Evolutionary conservation across 2,797 vertebrate genomes (phyloP), one percentile per base, ranked within the genome.

Genomic region (Oryzias dopingdopingensis): DNA sequence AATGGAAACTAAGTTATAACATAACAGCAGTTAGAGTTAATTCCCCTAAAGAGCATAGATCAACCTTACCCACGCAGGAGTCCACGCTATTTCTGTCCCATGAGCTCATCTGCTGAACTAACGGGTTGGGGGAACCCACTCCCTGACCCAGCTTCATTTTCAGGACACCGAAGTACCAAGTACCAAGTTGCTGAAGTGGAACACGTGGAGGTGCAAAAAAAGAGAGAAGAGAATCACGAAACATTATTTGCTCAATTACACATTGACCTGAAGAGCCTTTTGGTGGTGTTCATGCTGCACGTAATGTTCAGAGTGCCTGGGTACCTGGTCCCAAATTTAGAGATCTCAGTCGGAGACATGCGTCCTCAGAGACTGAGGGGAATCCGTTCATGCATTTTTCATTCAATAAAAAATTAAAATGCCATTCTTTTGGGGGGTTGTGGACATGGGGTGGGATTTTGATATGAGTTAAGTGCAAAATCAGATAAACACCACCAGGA

Each of bases 201-300:
- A 86, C 74, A 74, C 74, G 76, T 65, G 77, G 74, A 88, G 75
- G 79, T 83, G 87, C 71, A 82, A 89, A 87, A 86, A 76, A 13
- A 12, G 8, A 12, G 10, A 37, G 88, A 84, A 86, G 74, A 77
- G 82, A 82, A 89, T 90, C 86, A 88, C 78, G 79, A 82, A 88
- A 90, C 82, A 86, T 90, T 86, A 87, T 86, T 74, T 79, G 78
- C 88, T 84, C 84, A 90, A 87, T 88, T 90, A 88, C 83, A 88
- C 88, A 90, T 85, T 80, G 86, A 85, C 72, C 87, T 86, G 84
- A 87, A 82, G 60, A 54, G 63, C 70, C 80, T 50, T 42, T 77
- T 85, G 80, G 65, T 80, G 52, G 66, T 58, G 74, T 79, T 59
- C 70, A 79, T 72, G 73, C 80, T 65, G 77, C 81, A 84, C 74